Evolutionary conservation across 2,888 invertebrate genomes (phyloP), one percentile per base, ranked within the genome.

Genomic region (Phortica magna): DNA sequence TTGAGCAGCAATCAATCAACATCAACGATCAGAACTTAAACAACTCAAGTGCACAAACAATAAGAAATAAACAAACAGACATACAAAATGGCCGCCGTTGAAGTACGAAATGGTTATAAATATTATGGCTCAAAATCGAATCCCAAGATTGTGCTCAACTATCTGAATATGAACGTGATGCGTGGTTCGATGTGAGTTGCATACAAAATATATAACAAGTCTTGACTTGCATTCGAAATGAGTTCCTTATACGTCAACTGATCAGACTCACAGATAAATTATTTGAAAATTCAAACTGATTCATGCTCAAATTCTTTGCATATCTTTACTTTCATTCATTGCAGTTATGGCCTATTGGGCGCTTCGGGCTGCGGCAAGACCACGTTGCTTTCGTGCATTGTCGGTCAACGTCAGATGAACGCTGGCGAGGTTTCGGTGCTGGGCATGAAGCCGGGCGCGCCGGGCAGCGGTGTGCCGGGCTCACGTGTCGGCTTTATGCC

Each of bases 331-430:
- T 70, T 41, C 43, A 42, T 48, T 77, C 5, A 57, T 72, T 72
- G 17, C 72, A 96, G 96, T 85, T 98, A 98, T 90, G 97, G 97
- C 42, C 93, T 98, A 7, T 93, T 98, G 22, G 98, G 98, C 1
- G 96, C 98, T 0, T 97, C 97, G 83, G 98, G 98, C 7, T 98
- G 98, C 89, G 97, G 97, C 5, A 98, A 98, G 90, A 98, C 98
- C 0, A 98, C 98, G 0, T 92, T 98, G 4, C 93, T 98, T 9
- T 95, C 96, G 73, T 96, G 96, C 91, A 94, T 97, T 81, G 96
- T 98, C 7, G 98, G 98, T 0, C 93, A 96, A 81, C 93, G 95
- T 78, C 92, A 93, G 73, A 92, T 97, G 61, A 94, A 96, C 90
- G 93, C 93, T 19, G 98, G 98, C 0, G 94, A 94, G 17, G 92